Base-by-base conservation (phyloP, 2,888 invertebrate species). In the Galeruca laticollis region DNA sequence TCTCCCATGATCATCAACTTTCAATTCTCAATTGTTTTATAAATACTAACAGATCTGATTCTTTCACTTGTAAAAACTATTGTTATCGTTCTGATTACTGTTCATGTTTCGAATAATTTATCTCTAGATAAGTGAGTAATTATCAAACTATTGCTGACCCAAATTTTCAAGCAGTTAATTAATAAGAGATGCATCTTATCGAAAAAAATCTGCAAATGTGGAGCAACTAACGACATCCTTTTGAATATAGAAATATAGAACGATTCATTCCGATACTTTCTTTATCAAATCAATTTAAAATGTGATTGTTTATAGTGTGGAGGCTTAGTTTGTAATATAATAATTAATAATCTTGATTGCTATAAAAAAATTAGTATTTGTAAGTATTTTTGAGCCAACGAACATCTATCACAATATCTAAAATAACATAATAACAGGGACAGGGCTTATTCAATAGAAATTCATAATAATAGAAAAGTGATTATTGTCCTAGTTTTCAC, bases 231-330 rank as follows among this genome's bases (percentile, higher is more conserved):
- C 71, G 77, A 78, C 80, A 82, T 81, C 80, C 81, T 82, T 78
- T 75, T 76, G 78, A 81, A 82, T 79, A 80, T 79, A 73, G 81
- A 81, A 78, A 78, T 78, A 80, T 80, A 77, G 80, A 66, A 60
- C 66, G 66, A 47, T 60, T 80, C 80, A 81, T 79, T 78, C 81
- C 79, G 37, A 47, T 83, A 83, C 84, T 85, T 85, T 85, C 84
- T 77, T 81, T 76, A 71, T 77, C 73, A 69, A 75, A 75, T 77
- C 49, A 78, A 78, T 82, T 75, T 76, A 71, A 76, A 74, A 76
- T 69, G 70, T 68, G 64, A 47, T 47, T 35, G n/a, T 5, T 18
- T 15, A 15, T 57, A 57, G 56, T 57, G 3, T n/a, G 10, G 56
- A 10, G 31, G 56, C 18, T 57, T 31, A 31, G 26, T 21, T 8